These are phyloP conservation scores for Lanistes nyassanus DNA, from an alignment of 1,140 invertebrate species.

Conservation along the genomic window DNA sequence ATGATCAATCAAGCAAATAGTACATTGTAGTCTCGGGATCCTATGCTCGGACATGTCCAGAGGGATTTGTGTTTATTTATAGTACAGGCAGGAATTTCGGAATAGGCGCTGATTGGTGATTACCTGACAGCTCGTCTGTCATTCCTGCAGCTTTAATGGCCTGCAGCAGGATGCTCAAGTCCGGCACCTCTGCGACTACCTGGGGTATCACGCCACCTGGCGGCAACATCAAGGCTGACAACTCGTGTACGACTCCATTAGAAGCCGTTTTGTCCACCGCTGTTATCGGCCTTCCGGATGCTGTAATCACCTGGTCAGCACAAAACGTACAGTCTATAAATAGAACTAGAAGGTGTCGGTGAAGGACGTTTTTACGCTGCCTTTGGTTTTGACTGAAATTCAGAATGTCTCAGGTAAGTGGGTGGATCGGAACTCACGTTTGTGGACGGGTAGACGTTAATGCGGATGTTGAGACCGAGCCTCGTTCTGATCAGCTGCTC, in stretches of 20 bases:
- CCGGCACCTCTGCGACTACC: constrained; percentile 49
- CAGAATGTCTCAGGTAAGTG: too few relatives aligned
- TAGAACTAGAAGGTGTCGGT: too few relatives aligned
- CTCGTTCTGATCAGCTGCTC: constrained; percentile 77
- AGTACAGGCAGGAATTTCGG: not conserved
- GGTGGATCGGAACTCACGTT: constrained; percentile 9
- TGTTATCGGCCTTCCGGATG: not conserved
- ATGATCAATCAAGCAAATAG: too few relatives aligned
- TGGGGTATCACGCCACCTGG: constrained; percentile 54
- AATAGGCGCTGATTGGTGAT: not conserved
- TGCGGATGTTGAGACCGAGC: constrained; percentile 76
- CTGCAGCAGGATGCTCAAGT: constrained; percentile 40
- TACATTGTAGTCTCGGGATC: too few relatives aligned
- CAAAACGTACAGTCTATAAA: too few relatives aligned
- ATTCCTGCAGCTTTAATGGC: constrained; percentile 35
- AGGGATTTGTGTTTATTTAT: not conserved
- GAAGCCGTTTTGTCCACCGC: constrained; percentile 50
- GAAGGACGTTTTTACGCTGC: too few relatives aligned
- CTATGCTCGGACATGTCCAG: too few relatives aligned
- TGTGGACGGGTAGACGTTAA: constrained; percentile 35
- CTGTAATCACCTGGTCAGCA: constrained; percentile 16
- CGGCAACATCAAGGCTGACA: constrained; percentile 56
- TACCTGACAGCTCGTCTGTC: constrained; percentile 30
- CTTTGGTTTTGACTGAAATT: too few relatives aligned
- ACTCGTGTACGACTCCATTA: constrained; percentile 60